A percentile compares a stretch with the other conserved stretches of the same genome.
These are phyloP conservation scores for Bettongia penicillata DNA, from an alignment of 2,113 vertebrate species.

Conservation along the genomic window DNA sequence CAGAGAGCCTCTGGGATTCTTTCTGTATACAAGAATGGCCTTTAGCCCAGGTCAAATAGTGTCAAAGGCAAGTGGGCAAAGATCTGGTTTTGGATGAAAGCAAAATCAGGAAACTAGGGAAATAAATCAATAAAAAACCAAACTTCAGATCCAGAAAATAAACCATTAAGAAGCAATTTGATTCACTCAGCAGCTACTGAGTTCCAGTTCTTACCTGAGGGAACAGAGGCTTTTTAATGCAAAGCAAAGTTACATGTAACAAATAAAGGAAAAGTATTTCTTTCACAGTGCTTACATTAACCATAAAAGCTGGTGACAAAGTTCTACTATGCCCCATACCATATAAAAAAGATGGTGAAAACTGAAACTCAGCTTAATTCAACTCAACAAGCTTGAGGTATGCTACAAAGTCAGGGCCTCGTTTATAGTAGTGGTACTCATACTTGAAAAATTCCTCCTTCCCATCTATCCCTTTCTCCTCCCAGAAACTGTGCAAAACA, in stretches of 20 bases:
- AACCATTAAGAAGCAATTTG: neutral
- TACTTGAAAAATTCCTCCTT: neutral
- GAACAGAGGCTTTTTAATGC: neutral
- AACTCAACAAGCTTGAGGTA: neutral
- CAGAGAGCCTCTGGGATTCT: neutral
- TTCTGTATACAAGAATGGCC: neutral
- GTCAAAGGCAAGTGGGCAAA: neutral
- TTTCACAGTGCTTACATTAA: neutral
- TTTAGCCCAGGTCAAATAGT: neutral
- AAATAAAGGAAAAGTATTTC: neutral
- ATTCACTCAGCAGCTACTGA: neutral
- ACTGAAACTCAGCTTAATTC: neutral
- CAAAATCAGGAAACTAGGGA: neutral
- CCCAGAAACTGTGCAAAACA: neutral
- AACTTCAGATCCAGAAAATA: neutral
- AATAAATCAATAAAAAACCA: neutral
- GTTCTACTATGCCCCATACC: neutral
- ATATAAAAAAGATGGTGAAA: neutral
- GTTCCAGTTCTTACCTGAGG: neutral
- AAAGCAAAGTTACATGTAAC: neutral
- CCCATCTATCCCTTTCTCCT: neutral
- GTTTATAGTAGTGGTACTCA: neutral
- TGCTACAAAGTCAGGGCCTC: neutral
- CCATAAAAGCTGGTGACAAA: neutral
- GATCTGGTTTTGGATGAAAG: neutral